Conservation (phyloP, 92 coral and sea anemone genomes). For the Phenganax marumi region DNA sequence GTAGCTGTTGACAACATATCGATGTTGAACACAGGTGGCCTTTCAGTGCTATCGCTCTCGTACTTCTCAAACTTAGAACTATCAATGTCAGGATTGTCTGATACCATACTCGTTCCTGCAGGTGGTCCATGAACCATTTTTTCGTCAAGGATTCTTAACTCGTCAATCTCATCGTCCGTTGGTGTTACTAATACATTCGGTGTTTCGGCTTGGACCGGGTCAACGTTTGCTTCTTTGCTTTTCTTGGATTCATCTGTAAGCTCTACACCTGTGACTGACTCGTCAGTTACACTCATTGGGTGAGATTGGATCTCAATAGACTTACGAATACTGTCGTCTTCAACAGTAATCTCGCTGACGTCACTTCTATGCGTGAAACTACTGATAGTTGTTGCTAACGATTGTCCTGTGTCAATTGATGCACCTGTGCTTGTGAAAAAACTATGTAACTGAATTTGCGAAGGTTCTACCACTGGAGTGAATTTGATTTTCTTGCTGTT, state of each 20-base stretch:
- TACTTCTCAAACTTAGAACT: not conserved
- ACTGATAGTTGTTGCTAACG: not conserved
- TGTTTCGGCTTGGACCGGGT: conserved; percentile 1
- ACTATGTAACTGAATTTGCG: conserved; percentile 10
- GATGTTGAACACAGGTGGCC: conserved; percentile 1
- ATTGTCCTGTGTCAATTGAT: conserved; percentile 3
- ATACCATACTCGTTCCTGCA: not conserved
- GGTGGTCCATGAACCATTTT: conserved; percentile 10
- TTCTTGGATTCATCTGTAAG: not conserved
- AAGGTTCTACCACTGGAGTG: conserved; percentile 23
- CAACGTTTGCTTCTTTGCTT: not conserved
- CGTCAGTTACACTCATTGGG: not conserved
- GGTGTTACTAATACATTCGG: conserved; percentile 3
- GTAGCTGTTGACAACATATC: not conserved
- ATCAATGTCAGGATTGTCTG: conserved; percentile 1
- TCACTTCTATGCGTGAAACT: conserved; percentile 6
- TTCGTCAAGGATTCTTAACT: not conserved
- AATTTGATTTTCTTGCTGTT: conserved; percentile 24
- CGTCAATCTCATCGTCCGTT: conserved; percentile 2
- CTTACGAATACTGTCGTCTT: not conserved
- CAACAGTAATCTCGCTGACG: conserved; percentile 15
- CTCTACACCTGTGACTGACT: conserved; percentile 4
- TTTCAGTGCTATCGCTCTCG: conserved; percentile 15
- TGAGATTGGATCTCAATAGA: not conserved
- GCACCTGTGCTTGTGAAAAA: conserved; percentile 5